Evolutionary conservation across 35 echinoderm and acorn worm species (phyloP).

Genomic region (Chiridota heheva): DNA sequence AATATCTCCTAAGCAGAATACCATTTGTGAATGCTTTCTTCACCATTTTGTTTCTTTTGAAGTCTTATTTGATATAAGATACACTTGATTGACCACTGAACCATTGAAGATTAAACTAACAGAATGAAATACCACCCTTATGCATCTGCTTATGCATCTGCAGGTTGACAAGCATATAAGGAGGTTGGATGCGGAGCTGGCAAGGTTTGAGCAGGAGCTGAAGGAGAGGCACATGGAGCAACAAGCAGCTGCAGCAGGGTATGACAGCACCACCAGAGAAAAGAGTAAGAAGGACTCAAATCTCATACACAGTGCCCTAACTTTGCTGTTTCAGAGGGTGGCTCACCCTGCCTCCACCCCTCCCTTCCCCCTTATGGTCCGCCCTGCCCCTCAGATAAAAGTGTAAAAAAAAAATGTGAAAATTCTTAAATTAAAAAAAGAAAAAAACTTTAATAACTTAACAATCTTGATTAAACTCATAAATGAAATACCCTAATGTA

Average conservation of each 20-base stretch:
- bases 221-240: slow-evolving; percentile 93
- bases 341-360: not conserved
- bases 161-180: slow-evolving; percentile 97
- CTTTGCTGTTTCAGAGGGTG: not conserved
- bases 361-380: not conserved
- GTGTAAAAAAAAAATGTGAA: not conserved
- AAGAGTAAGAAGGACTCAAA: slow-evolving; percentile 41
- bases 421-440: not conserved
- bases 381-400: not conserved
- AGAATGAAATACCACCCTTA: too few species aligned
- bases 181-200: slow-evolving; percentile 88
- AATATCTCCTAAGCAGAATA: too few species aligned
- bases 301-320: not conserved
- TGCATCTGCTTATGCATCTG: not conserved
- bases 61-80: too few species aligned
- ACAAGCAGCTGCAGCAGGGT: slow-evolving; percentile 17
- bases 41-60: too few species aligned
- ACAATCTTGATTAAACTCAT: too few species aligned
- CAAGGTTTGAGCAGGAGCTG: slow-evolving; percentile 92
- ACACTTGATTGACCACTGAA: too few species aligned
- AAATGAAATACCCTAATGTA: too few species aligned
- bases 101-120: too few species aligned
- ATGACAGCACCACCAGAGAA: slow-evolving; percentile 35
- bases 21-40: too few species aligned
- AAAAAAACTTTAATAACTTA: not conserved